Evolutionary conservation across 2,888 invertebrate species (phyloP), one percentile per base, ranked within the genome.

Genomic region (Idaea straminata): DNA sequence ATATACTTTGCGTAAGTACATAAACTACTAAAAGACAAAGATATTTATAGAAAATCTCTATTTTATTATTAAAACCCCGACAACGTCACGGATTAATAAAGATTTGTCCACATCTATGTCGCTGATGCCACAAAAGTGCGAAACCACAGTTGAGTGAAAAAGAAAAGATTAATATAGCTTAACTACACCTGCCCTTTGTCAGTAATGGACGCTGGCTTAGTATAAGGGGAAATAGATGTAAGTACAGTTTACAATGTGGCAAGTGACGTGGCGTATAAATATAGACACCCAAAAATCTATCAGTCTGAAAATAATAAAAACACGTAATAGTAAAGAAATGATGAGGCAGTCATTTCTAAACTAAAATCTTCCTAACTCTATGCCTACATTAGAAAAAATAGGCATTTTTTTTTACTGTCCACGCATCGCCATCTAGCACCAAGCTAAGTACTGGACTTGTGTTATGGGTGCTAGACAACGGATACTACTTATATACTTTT

Each of bases 111-210:
- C 84, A 80, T 87, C 86, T 87, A 87, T 86, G 72, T 81, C 68
- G 72, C 72, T 76, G 83, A 84, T 75, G 76, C 85, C 85, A 85
- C 83, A 88, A 86, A 88, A 89, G 88, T 91, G 91, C 25, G 85
- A 88, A 84, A 87, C 78, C 82, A 80, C 77, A 70, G 72, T 77
- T 77, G 75, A 85, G 59, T 64, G 70, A 70, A 69, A 70, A 82
- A 90, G 88, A 89, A 90, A 91, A 92, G 91, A 91, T 92, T 91
- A 91, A 92, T 92, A 92, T 91, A 91, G 92, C 92, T 92, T 92
- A 92, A 83, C 77, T 83, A 89, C 92, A 92, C 92, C 92, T 92
- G 92, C 86, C 89, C 83, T 92, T 92, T 92, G 91, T 92, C 87
- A 85, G 89, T 92, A 92, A 92, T 92, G 92, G 92, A 91, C 75